phyloP scores from a whole-genome alignment of 2,113 vertebrate species.

The Pteronura brasiliensis region DNA sequence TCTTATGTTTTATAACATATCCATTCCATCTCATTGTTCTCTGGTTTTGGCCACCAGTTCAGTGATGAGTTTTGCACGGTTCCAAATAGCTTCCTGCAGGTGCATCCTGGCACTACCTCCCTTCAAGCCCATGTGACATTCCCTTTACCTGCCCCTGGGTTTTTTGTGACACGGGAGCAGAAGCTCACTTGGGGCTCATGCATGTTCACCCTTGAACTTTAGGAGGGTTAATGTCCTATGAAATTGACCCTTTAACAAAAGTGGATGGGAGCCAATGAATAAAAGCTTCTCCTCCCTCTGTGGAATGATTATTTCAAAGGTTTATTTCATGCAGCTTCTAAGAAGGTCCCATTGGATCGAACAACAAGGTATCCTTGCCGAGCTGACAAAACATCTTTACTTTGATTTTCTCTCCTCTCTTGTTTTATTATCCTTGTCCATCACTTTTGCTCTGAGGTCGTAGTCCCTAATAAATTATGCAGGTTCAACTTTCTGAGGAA shows the following conservation, averaged over 20 bases:
- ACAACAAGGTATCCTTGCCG: too few relatives aligned
- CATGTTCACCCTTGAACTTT: not conserved
- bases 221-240: not conserved
- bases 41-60: not conserved
- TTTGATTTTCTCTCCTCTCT: not conserved
- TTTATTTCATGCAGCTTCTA: not conserved
- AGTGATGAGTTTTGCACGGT: too few relatives aligned
- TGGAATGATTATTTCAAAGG: not conserved
- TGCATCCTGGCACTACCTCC: too few relatives aligned
- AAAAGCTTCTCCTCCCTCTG: not conserved
- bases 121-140: too few relatives aligned
- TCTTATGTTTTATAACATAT: too few relatives aligned
- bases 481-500: not conserved
- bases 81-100: not conserved
- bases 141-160: too few relatives aligned
- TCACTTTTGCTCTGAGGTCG: not conserved
- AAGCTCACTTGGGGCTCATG: not conserved
- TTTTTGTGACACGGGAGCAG: not conserved
- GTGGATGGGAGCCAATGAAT: not conserved
- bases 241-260: not conserved
- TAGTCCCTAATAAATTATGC: not conserved
- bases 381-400: not conserved
- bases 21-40: not conserved
- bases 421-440: not conserved
- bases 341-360: accelerated